Conservation (phyloP, 2,113 vertebrate species). For the Helogale parvula region DNA sequence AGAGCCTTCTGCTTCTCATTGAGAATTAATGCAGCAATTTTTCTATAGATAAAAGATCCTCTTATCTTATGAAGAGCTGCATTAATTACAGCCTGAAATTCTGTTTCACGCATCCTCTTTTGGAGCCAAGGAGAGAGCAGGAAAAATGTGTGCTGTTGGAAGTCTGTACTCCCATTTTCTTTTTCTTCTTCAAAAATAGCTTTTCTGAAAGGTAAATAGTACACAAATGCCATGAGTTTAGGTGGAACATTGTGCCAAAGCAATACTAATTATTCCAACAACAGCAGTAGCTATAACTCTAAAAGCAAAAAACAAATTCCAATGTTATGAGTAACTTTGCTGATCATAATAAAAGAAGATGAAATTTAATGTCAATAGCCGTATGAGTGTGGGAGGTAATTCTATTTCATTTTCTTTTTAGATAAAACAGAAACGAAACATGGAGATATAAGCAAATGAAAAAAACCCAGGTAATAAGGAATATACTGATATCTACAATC, state of each 20-base stretch:
- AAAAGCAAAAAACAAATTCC: slow-evolving; percentile 45
- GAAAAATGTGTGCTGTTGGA: slow-evolving; percentile 54
- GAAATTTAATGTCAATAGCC: slow-evolving; percentile 74
- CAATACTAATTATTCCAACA: slow-evolving; percentile 39
- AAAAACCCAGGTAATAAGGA: slow-evolving; percentile 62
- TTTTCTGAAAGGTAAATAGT: slow-evolving; percentile 61
- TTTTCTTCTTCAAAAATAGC: slow-evolving; percentile 55
- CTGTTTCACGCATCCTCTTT: slow-evolving; percentile 63
- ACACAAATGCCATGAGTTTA: slow-evolving; percentile 1
- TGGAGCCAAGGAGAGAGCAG: slow-evolving; percentile 68
- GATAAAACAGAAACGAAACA: slow-evolving; percentile 62
- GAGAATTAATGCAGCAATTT: slow-evolving; percentile 72
- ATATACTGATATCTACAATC: neutral
- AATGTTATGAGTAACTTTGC: slow-evolving; percentile 68
- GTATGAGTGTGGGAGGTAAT: slow-evolving; percentile 66
- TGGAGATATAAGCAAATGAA: slow-evolving; percentile 35
- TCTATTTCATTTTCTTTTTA: slow-evolving; percentile 69
- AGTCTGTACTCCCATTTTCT: slow-evolving; percentile 19
- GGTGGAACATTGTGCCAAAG: slow-evolving; percentile 12
- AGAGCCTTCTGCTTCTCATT: slow-evolving; percentile 57
- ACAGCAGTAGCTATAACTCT: slow-evolving; percentile 54
- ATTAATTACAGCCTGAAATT: slow-evolving; percentile 78
- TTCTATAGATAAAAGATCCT: slow-evolving; percentile 71
- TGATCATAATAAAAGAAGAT: slow-evolving; percentile 69
- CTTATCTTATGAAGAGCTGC: slow-evolving; percentile 66